Base-by-base conservation (phyloP, 1,140 invertebrate species). In the Aphidius gifuensis region DNA sequence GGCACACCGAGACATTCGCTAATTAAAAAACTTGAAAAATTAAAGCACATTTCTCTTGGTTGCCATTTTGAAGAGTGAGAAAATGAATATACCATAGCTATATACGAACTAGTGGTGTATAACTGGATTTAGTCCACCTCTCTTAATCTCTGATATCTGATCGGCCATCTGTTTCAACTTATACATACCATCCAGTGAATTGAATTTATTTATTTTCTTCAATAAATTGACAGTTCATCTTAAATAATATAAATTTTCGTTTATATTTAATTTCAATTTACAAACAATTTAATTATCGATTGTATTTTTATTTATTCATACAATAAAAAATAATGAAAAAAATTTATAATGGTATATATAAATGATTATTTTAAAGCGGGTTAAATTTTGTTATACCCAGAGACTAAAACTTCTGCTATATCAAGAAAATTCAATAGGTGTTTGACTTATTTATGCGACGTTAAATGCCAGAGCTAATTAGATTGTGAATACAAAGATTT, bases 11-110 rank as follows among this genome's bases (percentile, higher is more conserved):
- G 79, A 81, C 79, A 79, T 80, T 80, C 79, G 75, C 78, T 81
- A 81, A 81, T 81, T 81, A 81, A 81, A 81, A 81, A 81, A 81
- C 80, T 81, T 81, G 80, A 81, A 81, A 81, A 81, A 81, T 81
- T 80, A 81, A 81, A 80, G 80, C 77, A 81, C 79, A 81, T 81
- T 81, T 81, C 74, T 80, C 77, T 77, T 70, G 43, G 69, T 69
- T 68, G 49, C 42, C 47, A 45, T 38, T 46, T 61, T 46, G 21
- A 23, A 16, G 50, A 54, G 38, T 61, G 50, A 53, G 50, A 9
- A 16, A 51, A 51, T 55, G 45, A 55, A 45, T 32, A 32, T 32
- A 32, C 23, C 23, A 32, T 32, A 32, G 23, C 23, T 32, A 32
- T 32, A 32, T 32, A 32, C 16, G 23, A 32, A 32, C 2, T 32